Conservation (phyloP, 1,140 invertebrate species). For the Pseudomyrmex pallidus region DNA sequence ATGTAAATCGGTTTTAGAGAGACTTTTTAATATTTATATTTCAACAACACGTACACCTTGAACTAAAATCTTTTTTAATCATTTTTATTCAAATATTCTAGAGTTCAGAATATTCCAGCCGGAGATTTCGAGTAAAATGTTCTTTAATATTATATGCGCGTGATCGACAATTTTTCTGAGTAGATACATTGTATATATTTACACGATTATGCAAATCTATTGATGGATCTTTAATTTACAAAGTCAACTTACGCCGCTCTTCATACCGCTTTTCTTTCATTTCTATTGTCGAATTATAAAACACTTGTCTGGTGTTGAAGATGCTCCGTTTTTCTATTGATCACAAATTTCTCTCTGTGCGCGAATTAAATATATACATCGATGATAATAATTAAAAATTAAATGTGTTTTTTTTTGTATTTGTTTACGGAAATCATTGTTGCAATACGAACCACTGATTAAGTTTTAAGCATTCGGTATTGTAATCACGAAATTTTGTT, state of each 20-base stretch:
- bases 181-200: background rate
- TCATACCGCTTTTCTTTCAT: background rate
- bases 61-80: too few relatives aligned
- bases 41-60: too few relatives aligned
- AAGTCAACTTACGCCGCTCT: background rate
- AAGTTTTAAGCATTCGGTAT: background rate
- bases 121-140: background rate
- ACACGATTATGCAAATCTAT: background rate
- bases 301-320: background rate
- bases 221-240: slow-evolving; percentile 1
- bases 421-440: too few relatives aligned
- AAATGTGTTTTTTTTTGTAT: too few relatives aligned
- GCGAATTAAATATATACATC: slow-evolving; percentile 1
- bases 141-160: background rate
- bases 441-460: background rate
- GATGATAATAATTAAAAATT: background rate
- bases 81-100: too few relatives aligned
- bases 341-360: background rate
- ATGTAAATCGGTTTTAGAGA: too few relatives aligned
- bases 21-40: too few relatives aligned
- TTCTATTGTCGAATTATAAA: slow-evolving; percentile 7
- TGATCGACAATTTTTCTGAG: background rate
- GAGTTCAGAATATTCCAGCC: background rate
- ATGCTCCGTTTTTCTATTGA: background rate
- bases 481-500: background rate